A percentile compares a stretch with the other conserved stretches of the same genome.
Conservation (phyloP, 2,888 invertebrate genomes). For the Phalangium opilio region DNA sequence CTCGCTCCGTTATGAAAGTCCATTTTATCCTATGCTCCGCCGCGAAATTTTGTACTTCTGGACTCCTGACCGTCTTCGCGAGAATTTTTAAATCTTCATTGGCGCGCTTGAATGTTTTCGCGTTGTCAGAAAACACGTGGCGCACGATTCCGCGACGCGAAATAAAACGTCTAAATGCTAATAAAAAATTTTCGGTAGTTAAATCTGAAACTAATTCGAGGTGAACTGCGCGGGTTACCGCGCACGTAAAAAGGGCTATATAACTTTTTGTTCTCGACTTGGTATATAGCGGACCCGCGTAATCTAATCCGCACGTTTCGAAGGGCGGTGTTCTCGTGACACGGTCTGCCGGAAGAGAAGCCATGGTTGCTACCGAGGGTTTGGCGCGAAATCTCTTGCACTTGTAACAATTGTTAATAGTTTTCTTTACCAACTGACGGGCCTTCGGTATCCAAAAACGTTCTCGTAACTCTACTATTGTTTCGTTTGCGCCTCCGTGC, state of each 20-base stretch:
- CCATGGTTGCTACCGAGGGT: neutral
- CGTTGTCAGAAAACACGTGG: neutral
- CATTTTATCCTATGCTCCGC: too few species aligned
- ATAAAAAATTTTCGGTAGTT: neutral
- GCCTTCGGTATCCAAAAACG: constrained; percentile 1
- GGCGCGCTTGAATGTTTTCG: constrained; percentile 2
- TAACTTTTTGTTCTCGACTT: too few species aligned
- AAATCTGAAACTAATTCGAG: too few species aligned
- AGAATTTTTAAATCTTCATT: neutral
- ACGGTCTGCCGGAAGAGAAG: neutral
- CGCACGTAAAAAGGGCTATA: too few species aligned
- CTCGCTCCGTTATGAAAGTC: too few species aligned
- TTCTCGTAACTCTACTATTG: constrained; percentile 1
- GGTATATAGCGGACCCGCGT: too few species aligned
- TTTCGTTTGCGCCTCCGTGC: neutral
- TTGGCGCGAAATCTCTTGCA: constrained; percentile 2
- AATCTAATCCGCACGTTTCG: too few species aligned
- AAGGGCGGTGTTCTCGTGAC: neutral
- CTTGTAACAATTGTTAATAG: neutral
- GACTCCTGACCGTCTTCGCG: too few species aligned
- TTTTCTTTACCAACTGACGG: neutral
- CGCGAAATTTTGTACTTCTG: too few species aligned
- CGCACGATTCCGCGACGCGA: neutral
- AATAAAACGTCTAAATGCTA: constrained; percentile 3
- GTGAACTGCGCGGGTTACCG: too few species aligned